Base-by-base conservation (phyloP, 2,797 vertebrate species). In the Poecilia wingei region DNA sequence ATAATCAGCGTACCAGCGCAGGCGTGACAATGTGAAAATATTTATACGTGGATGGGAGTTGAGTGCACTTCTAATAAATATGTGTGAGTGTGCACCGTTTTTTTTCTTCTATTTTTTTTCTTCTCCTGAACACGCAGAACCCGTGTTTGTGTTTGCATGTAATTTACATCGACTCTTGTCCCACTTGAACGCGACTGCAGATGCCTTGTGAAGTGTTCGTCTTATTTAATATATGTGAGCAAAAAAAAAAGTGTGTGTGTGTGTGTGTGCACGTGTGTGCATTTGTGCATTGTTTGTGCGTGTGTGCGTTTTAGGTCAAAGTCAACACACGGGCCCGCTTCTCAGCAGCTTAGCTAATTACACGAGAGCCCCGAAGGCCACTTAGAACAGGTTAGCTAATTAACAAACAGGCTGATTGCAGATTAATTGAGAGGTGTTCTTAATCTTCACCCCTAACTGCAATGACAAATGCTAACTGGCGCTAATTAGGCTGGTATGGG, bases 381-480 rank as follows among this genome's bases (percentile, higher is more conserved):
- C 95, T 96, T 96, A 96, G 91, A 95, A 93, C 91, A 94, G 94
- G 96, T 96, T 95, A 95, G 94, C 92, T 96, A 96, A 95, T 96
- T 96, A 97, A 96, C 95, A 95, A 96, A 96, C 95, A 95, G 91
- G 92, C 88, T 95, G 95, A 95, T 93, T 95, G 94, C 94, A 95
- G 95, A 97, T 97, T 95, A 96, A 96, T 96, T 94, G 95, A 94
- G 94, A 96, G 86, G 93, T 93, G 95, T 95, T 96, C 93, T 94
- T 95, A 96, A 96, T 96, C 96, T 96, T 93, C 86, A 92, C 92
- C 95, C 92, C 95, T 95, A 96, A 96, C 95, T 85, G 83, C 89
- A 87, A 93, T 94, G 92, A 93, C 93, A 95, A 96, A 95, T 87
- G 94, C 94, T 94, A 92, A 95, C 89, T 91, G 93, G 89, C 88